These are phyloP conservation scores for Rhagoletis pomonella DNA, from an alignment of 1,140 invertebrate species.

Conservation along the genomic window DNA sequence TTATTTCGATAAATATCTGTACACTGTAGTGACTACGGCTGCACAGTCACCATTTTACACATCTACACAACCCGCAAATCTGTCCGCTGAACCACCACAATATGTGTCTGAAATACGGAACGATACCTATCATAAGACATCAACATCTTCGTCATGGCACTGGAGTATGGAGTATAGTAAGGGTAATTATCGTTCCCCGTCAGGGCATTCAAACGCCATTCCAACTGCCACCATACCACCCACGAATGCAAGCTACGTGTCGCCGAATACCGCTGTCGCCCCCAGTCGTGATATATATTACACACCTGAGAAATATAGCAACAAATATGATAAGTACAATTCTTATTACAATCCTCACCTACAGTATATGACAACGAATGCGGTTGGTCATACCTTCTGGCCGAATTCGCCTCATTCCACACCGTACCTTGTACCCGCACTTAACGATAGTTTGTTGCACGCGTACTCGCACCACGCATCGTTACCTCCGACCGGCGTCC, in stretches of 20 bases:
- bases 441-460: background rate
- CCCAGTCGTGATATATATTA: constrained; percentile 44
- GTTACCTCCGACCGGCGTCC: background rate
- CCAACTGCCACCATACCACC: constrained; percentile 55
- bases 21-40: background rate
- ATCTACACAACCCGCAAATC: constrained; percentile 5
- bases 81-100: constrained; percentile 7
- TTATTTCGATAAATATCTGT: constrained; percentile 51
- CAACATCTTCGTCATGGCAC: constrained; percentile 60
- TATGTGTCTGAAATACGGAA: constrained; percentile 21
- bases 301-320: constrained; percentile 61
- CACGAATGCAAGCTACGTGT: constrained; percentile 44
- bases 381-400: constrained; percentile 60
- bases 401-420: constrained; percentile 52
- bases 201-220: constrained; percentile 35
- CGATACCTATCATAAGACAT: constrained; percentile 57
- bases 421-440: constrained; percentile 1
- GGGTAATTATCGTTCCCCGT: constrained; percentile 61
- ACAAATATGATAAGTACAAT: constrained; percentile 66
- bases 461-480: constrained; percentile 6
- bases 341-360: constrained; percentile 54
- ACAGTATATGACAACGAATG: constrained; percentile 47
- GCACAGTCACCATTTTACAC: constrained; percentile 6
- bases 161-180: constrained; percentile 64
- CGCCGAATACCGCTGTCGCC: background rate